Base-by-base conservation (phyloP, 2,113 vertebrate genomes). In the Thunnus maccoyii region DNA sequence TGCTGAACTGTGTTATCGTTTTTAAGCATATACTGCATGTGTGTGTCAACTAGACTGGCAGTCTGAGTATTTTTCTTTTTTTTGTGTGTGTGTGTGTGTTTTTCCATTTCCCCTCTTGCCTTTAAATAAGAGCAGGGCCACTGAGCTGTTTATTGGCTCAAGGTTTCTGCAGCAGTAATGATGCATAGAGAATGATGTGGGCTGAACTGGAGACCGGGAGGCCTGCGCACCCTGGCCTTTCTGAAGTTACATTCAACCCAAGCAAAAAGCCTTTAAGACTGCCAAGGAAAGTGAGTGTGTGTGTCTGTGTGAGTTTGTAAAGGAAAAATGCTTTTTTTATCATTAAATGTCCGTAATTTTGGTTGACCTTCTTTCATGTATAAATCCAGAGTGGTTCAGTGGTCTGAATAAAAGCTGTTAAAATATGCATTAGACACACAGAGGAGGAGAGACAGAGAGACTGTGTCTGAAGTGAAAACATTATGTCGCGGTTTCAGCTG, bases 171-270 rank as follows among this genome's bases (percentile, higher is more conserved):
- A 91, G 85, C 7, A 83, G 91, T 95, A 94, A 95, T 94, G 94
- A 94, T 94, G 94, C 94, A 92, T 95, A 88, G 85, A 92, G 88
- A 93, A 94, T 91, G 87, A 93, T 92, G 84, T 84, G 81, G 84
- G 87, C 85, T 89, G 85, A 80, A 55, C 71, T 78, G 76, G 78
- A 86, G 83, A 65, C 78, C 27, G 72, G 77, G 77, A 86, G 80
- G 68, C 86, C 80, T 81, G 84, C 5, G 15, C 68, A 86, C 80
- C 41, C 63, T 52, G 80, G 86, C 82, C 86, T 87, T 82, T 86
- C 87, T 91, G 84, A 88, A 82, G 82, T 88, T 90, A 76, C 80
- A 80, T 78, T 86, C 68, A 63, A 86, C 67, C 66, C 75, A 66
- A 76, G 76, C 47, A 82, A 74, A 87, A 69, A 57, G 51, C n/a